phyloP scores from a whole-genome alignment of 2,113 vertebrate genomes.

The western clawed frog (Xenopus tropicalis) region UCB_Xtro_10.0 CM004450.2:137908001-137908500 shows the following conservation, averaged over 20 bases:
- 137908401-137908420: no score
- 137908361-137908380: no score
- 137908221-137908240: constrained; percentile 75
- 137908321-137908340: no score
- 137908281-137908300: constrained; percentile 88
- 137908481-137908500: no score
- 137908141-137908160: constrained; percentile 33
- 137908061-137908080: constrained; percentile 74
- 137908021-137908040: constrained; percentile 76
- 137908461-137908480: no score
- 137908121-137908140: neutral
- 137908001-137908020: constrained; percentile 59
- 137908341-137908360: neutral
- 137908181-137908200: constrained; percentile 49
- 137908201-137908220: constrained; percentile 51
- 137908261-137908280: constrained; percentile 91
- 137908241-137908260: constrained; percentile 86
- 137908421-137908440: no score
- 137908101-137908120: neutral
- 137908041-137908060: constrained; percentile 79
- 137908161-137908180: constrained; percentile 33
- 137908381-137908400: no score
- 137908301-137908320: constrained; percentile 58
- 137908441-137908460: no score
- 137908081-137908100: constrained; percentile 69